These are phyloP conservation scores for Sarcophaga subvicina DNA, from an alignment of 2,888 invertebrate species.

Conservation along the genomic window DNA sequence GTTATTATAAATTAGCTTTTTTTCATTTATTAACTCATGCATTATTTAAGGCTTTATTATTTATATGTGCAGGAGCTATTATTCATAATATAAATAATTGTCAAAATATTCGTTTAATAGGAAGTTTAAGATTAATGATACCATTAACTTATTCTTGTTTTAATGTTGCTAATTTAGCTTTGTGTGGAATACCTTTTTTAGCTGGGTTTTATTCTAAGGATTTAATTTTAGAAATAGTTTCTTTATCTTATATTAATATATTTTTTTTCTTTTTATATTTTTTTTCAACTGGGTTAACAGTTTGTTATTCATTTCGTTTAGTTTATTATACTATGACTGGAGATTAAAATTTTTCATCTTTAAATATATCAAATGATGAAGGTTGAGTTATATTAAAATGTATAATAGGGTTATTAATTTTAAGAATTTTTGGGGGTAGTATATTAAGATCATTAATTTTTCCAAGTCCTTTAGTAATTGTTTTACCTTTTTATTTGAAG, in stretches of 20 bases:
- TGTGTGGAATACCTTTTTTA: constrained; percentile 86
- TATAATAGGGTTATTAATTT: constrained; percentile 84
- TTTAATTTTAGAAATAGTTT: constrained; percentile 84
- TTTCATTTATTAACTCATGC: constrained; percentile 89
- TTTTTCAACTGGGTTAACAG: constrained; percentile 84
- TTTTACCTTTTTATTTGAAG: constrained; percentile 83
- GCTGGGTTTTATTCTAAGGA: constrained; percentile 87
- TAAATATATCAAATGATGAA: constrained; percentile 83
- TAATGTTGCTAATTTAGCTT: constrained; percentile 84
- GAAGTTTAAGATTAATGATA: constrained; percentile 82
- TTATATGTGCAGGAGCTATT: constrained; percentile 87
- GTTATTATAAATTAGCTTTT: constrained; percentile 84
- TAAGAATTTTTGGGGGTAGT: constrained; percentile 84
- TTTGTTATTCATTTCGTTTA: constrained; percentile 84
- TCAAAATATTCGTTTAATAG: constrained; percentile 86
- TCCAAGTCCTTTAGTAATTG: constrained; percentile 83
- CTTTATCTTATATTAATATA: constrained; percentile 83
- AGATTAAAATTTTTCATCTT: constrained; percentile 82
- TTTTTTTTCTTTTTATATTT: constrained; percentile 83
- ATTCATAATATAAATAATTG: constrained; percentile 86
- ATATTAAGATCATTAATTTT: constrained; percentile 84
- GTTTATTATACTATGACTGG: constrained; percentile 83
- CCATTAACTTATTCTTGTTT: constrained; percentile 84
- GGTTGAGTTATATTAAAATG: constrained; percentile 83
- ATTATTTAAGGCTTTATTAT: constrained; percentile 89